A percentile compares a stretch with the other conserved stretches of the same genome.
Evolutionary conservation across 2,888 invertebrate genomes (phyloP).

Genomic region (Drosophila lacicola): DNA sequence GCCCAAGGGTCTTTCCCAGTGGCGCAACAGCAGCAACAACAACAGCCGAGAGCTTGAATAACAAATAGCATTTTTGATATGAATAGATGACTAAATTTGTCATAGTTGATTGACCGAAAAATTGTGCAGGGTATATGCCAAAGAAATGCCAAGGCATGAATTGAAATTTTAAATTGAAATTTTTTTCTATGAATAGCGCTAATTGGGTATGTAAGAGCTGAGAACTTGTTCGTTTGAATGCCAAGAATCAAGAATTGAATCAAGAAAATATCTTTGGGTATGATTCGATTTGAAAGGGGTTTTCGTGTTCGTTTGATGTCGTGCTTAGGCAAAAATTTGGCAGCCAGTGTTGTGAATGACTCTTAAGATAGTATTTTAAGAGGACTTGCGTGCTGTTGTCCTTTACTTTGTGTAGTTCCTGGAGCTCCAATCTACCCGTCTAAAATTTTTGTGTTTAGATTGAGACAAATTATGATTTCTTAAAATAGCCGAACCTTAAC

Average conservation of each 20-base stretch:
- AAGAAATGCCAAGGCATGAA: conserved; percentile 6
- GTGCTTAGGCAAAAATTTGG: too few species aligned
- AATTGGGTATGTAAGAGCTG: conserved; percentile 27
- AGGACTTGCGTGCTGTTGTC: too few species aligned
- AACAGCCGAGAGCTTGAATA: conserved; percentile 48
- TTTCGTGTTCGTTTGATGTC: not conserved
- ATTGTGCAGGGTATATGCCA: conserved; percentile 40
- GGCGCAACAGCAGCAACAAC: conserved; percentile 14
- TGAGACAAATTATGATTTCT: too few species aligned
- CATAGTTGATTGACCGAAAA: conserved; percentile 65
- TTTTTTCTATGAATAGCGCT: conserved; percentile 29
- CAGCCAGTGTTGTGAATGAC: not conserved
- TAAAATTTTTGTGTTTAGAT: too few species aligned
- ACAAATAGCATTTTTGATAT: conserved; percentile 56
- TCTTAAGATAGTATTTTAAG: too few species aligned
- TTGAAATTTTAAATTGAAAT: conserved; percentile 10
- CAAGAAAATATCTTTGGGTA: not conserved
- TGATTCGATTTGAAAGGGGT: not conserved
- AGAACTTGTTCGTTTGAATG: not conserved
- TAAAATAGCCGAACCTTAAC: too few species aligned
- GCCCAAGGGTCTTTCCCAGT: conserved; percentile 22
- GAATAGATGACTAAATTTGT: conserved; percentile 60
- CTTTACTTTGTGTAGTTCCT: too few species aligned
- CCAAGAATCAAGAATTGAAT: not conserved
- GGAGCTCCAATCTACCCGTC: too few species aligned